These are phyloP conservation scores for Euthynnus affinis DNA, from an alignment of 2,797 vertebrate genomes.

Conservation along the genomic window DNA sequence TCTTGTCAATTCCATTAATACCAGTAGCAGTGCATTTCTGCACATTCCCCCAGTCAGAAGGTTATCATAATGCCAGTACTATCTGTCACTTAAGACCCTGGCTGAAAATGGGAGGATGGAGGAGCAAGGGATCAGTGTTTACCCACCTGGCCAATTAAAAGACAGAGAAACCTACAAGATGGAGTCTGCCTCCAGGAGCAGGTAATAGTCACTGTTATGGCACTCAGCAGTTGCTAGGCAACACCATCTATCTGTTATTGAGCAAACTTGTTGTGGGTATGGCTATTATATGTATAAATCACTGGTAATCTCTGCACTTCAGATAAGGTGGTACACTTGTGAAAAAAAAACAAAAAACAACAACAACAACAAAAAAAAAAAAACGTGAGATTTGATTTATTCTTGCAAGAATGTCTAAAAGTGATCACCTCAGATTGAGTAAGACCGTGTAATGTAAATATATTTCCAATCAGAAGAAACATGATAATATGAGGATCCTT, in stretches of 20 bases:
- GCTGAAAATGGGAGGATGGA: constrained; percentile 71
- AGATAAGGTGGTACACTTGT: constrained; percentile 53
- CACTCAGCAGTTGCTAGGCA: constrained; percentile 87
- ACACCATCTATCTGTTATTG: constrained; percentile 85
- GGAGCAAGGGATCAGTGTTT: constrained; percentile 78
- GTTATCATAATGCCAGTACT: constrained; percentile 72
- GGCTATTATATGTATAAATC: constrained; percentile 82
- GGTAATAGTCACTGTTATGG: constrained; percentile 80
- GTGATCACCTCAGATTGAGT: constrained; percentile 45
- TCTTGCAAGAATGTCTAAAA: constrained; percentile 40
- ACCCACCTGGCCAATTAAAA: constrained; percentile 87
- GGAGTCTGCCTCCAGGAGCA: constrained; percentile 83
- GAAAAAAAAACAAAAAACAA: too few species aligned
- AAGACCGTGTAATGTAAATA: constrained; percentile 51
- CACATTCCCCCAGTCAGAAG: constrained; percentile 67
- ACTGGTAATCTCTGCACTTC: constrained; percentile 71
- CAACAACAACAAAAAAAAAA: constrained; percentile 20
- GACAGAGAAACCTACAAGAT: constrained; percentile 81
- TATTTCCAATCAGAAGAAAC: constrained; percentile 56
- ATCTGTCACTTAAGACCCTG: constrained; percentile 81
- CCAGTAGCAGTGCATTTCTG: constrained; percentile 77
- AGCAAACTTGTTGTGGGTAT: constrained; percentile 83
- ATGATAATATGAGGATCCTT: constrained; percentile 24
- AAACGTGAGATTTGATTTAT: constrained; percentile 53
- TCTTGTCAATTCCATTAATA: constrained; percentile 81